A percentile compares a stretch with the other conserved stretches of the same genome.
Evolutionary conservation across 2,797 vertebrate species (phyloP).

Genomic region (Cryptoblepharus egeriae): DNA sequence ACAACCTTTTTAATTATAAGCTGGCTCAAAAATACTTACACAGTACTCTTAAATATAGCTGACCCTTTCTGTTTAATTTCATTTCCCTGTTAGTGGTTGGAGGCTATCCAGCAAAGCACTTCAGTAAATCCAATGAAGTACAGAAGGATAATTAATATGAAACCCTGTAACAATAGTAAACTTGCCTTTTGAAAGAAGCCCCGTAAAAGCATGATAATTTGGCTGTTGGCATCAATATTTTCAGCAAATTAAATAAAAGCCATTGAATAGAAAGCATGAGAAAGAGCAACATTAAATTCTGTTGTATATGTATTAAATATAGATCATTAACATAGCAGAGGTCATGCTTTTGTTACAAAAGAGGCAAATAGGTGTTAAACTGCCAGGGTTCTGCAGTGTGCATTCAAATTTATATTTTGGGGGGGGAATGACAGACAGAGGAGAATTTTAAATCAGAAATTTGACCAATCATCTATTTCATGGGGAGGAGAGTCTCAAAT

Average conservation of each 20-base stretch:
- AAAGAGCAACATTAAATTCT: neutral
- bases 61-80: slow-evolving; percentile 86
- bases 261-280: slow-evolving; percentile 26
- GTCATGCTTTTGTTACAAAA: neutral
- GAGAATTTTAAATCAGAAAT: neutral
- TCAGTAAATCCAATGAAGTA: slow-evolving; percentile 83
- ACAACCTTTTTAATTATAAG: slow-evolving; percentile 76
- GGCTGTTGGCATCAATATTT: slow-evolving; percentile 57
- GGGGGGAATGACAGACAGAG: no score
- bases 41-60: slow-evolving; percentile 76
- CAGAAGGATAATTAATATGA: slow-evolving; percentile 81
- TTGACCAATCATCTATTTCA: neutral
- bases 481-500: neutral
- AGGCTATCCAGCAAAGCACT: slow-evolving; percentile 87
- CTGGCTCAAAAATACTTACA: slow-evolving; percentile 73
- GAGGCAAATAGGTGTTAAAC: neutral
- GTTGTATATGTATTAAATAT: slow-evolving; percentile 9
- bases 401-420: neutral
- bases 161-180: slow-evolving; percentile 70
- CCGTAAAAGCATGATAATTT: slow-evolving; percentile 68
- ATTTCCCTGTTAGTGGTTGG: slow-evolving; percentile 85
- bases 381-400: neutral
- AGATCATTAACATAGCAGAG: neutral
- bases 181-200: slow-evolving; percentile 59
- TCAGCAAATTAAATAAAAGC: slow-evolving; percentile 54